Evolutionary conservation across 2,888 invertebrate species (phyloP), one percentile per base, ranked within the genome.

Genomic region (Acronicta psi): DNA sequence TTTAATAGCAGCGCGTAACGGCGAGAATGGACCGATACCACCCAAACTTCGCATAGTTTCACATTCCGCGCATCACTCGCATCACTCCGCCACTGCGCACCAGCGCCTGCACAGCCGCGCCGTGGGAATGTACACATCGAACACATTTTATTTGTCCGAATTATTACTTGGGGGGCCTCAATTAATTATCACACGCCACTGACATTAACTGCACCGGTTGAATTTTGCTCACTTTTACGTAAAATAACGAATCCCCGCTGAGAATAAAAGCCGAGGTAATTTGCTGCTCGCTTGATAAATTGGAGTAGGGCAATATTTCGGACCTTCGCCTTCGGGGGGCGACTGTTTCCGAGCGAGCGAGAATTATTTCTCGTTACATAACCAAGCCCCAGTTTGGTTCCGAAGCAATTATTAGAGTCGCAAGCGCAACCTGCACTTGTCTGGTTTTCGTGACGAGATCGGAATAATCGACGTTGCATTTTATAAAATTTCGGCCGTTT

Each of bases 81-180:
- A 76, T 81, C 78, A 65, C 70, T 59, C 62, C 38, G 51, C 42
- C 31, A 42, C 50, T 51, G 44, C 45, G 41, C 20, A 31, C 34
- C 34, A 34, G 34, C 34, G 25, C 70, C 55, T 57, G 50, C 42
- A 37, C 18, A 46, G 42, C 45, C 42, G 52, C 41, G 53, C 59
- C 88, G 87, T 89, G 88, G 87, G 89, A 89, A 89, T 78, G 72
- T 73, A 67, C 73, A 76, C 76, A 73, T 80, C 77, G 58, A 73
- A 80, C 74, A 73, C 74, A 70, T 69, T 62, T 85, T 82, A 83
- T 85, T 87, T 85, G 81, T 70, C 69, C 82, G 79, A 85, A 86
- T 87, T 87, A 84, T 85, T 76, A 81, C 86, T 79, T 83, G 85
- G 86, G 86, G 81, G 89, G 85, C 81, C 85, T 81, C 81, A 83